A percentile compares a stretch with the other conserved stretches of the same genome.
phyloP scores from a whole-genome alignment of 2,797 vertebrate species.

The Lacerta agilis region DNA sequence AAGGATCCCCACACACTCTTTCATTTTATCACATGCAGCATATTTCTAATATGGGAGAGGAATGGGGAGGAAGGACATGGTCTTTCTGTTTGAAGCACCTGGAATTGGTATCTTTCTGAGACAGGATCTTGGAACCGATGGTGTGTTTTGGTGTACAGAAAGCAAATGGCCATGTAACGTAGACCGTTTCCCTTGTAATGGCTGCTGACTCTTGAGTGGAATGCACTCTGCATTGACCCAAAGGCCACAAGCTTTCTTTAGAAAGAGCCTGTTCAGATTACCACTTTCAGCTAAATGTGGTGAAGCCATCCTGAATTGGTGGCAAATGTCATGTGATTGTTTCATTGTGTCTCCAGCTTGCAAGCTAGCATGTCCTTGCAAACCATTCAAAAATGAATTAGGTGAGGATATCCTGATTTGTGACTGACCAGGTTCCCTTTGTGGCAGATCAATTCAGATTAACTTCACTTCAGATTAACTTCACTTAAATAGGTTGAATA shows the following conservation, averaged over 20 bases:
- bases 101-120: constrained; percentile 27
- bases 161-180: constrained; percentile 1
- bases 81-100: constrained; percentile 27
- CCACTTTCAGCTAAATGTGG: background rate
- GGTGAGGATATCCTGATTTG: constrained; percentile 8
- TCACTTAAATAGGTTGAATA: constrained; percentile 17
- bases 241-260: constrained; percentile 10
- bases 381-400: constrained; percentile 7
- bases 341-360: constrained; percentile 13
- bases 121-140: constrained; percentile 18
- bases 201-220: background rate
- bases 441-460: constrained; percentile 3
- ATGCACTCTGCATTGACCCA: constrained; percentile 2
- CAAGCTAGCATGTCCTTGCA: constrained; percentile 22
- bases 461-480: background rate
- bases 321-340: constrained; percentile 16
- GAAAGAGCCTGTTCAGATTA: constrained; percentile 8
- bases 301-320: constrained; percentile 28
- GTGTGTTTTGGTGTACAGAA: background rate
- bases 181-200: constrained; percentile 6
- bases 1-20: background rate
- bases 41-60: constrained; percentile 32
- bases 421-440: background rate
- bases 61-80: constrained; percentile 12
- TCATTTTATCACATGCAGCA: constrained; percentile 30